phyloP scores from a whole-genome alignment of 2,797 vertebrate species.

The Gambusia yucatana region DNA sequence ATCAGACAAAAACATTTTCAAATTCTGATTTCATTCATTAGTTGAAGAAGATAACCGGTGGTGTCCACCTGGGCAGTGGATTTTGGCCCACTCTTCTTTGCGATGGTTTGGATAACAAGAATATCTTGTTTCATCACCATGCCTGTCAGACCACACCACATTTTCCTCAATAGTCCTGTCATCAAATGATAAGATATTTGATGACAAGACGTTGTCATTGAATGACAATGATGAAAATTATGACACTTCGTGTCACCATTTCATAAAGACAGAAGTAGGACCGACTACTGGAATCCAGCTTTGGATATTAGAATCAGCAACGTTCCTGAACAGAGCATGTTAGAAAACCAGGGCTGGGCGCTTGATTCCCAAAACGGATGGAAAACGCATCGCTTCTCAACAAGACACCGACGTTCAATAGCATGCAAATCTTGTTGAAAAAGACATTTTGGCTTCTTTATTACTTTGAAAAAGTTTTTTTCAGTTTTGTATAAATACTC shows the following conservation, averaged over 20 bases:
- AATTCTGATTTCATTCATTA: neutral
- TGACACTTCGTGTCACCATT: too few relatives aligned
- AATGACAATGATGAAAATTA: too few relatives aligned
- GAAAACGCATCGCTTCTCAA: too few relatives aligned
- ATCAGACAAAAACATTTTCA: neutral
- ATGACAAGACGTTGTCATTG: too few relatives aligned
- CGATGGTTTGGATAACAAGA: neutral
- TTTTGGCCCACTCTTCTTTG: neutral
- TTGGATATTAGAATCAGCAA: neutral
- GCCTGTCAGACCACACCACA: neutral
- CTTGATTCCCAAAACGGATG: too few relatives aligned
- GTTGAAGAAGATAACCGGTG: neutral
- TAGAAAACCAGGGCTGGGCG: neutral
- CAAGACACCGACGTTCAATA: too few relatives aligned
- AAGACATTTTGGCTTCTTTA: too few relatives aligned
- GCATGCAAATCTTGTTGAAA: too few relatives aligned
- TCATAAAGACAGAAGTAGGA: neutral
- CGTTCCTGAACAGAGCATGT: neutral
- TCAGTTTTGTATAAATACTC: too few relatives aligned
- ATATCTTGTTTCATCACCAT: neutral
- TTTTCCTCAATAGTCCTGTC: neutral
- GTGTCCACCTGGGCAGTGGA: neutral
- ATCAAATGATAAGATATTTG: too few relatives aligned
- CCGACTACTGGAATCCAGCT: neutral
- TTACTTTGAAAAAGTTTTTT: too few relatives aligned